Evolutionary conservation across 2,113 vertebrate genomes (phyloP).

Genomic region (Oplegnathus fasciatus): DNA sequence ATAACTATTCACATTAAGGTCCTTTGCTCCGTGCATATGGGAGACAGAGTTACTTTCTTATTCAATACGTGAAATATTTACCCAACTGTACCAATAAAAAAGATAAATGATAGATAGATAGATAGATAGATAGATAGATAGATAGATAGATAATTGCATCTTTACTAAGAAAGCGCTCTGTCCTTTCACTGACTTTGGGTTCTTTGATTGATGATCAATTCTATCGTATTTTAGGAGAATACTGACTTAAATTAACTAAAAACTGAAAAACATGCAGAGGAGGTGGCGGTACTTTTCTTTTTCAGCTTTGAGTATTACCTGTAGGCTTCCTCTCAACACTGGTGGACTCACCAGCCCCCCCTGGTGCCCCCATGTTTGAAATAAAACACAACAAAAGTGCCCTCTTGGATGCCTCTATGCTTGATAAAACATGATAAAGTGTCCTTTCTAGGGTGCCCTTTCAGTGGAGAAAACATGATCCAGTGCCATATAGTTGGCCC

Average conservation of each 20-base stretch:
- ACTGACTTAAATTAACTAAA: too few relatives aligned
- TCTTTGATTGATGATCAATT: background rate
- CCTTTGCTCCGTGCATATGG: background rate
- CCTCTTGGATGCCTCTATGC: too few relatives aligned
- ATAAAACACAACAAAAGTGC: too few relatives aligned
- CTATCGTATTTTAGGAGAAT: background rate
- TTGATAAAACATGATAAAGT: too few relatives aligned
- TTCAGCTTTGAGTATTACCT: background rate
- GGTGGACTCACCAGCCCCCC: too few relatives aligned
- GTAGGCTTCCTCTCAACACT: background rate
- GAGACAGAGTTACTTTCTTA: background rate
- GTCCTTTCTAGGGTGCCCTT: too few relatives aligned
- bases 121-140: too few relatives aligned
- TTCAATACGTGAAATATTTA: background rate
- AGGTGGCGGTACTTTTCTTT: background rate
- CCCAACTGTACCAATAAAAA: background rate
- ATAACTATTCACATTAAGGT: background rate
- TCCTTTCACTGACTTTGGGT: background rate
- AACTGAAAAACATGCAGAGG: background rate
- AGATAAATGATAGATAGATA: too few relatives aligned
- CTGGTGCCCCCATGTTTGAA: too few relatives aligned
- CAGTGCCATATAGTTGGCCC: too few relatives aligned
- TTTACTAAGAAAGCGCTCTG: background rate
- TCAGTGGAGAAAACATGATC: too few relatives aligned
- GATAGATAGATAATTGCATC: too few relatives aligned